These are phyloP conservation scores for Tyrophagus putrescentiae DNA, from an alignment of 1,140 invertebrate genomes.

Conservation along the genomic window DNA sequence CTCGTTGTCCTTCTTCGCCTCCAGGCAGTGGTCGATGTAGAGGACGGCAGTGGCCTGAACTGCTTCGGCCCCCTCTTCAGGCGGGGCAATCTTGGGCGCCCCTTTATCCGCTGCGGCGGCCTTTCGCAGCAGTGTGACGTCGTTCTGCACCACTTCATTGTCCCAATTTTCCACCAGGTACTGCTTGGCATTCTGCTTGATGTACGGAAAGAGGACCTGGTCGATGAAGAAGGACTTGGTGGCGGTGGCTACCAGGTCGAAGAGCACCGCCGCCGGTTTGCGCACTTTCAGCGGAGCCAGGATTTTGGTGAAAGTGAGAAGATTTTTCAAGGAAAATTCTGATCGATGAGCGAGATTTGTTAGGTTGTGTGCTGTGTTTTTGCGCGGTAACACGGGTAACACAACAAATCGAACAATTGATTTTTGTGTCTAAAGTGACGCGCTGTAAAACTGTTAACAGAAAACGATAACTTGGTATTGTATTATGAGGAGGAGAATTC, in stretches of 20 bases:
- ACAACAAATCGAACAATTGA: not conserved
- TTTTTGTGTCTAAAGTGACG: too few species aligned
- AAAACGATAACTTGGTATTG: not conserved
- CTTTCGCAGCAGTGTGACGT: not conserved
- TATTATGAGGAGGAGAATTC: not conserved
- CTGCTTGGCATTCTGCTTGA: conserved; percentile 2
- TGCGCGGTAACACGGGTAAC: too few species aligned
- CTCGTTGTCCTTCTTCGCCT: not conserved
- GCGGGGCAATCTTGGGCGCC: not conserved
- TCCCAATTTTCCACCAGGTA: conserved; percentile 20
- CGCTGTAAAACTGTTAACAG: not conserved
- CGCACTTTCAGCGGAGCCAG: conserved; percentile 2
- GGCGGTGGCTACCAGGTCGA: conserved; percentile 16
- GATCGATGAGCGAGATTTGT: too few species aligned
- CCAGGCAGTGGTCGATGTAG: not conserved
- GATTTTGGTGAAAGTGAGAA: too few species aligned
- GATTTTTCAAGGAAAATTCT: too few species aligned
- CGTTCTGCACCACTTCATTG: conserved; percentile 22
- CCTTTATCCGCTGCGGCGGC: not conserved
- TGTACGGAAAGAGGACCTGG: conserved; percentile 17
- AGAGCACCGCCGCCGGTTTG: conserved; percentile 8
- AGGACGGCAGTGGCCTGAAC: not conserved
- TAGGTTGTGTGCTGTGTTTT: too few species aligned
- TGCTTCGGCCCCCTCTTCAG: not conserved
- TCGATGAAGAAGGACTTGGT: conserved; percentile 18